Percentiles rank a stretch among this genome's conserved stretches.
phyloP scores from a whole-genome alignment of 1,140 invertebrate species.

The Parasteatoda tepidariorum region DNA sequence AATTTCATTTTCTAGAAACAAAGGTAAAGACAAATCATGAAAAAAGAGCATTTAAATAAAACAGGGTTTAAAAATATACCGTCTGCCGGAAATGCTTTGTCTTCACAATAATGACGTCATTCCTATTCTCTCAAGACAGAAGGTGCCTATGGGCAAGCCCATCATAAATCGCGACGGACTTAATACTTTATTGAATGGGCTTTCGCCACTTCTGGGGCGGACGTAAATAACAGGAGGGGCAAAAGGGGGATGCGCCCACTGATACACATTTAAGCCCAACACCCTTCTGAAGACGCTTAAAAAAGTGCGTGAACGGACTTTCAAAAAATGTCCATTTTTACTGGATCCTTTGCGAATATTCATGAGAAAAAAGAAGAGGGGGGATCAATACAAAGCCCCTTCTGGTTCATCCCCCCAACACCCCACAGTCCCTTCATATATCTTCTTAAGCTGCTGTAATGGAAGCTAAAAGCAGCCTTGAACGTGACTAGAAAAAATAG shows the following conservation, averaged over 20 bases:
- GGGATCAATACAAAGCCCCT: constrained; percentile 50
- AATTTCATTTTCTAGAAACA: too few relatives aligned
- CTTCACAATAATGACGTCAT: constrained; percentile 27
- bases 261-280: constrained; percentile 52
- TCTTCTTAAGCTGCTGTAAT: constrained; percentile 60
- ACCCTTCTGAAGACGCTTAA: constrained; percentile 39
- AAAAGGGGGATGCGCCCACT: neutral
- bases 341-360: constrained; percentile 45
- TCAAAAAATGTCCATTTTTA: constrained; percentile 34
- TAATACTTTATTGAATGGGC: constrained; percentile 51
- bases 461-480: constrained; percentile 45
- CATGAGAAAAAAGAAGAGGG: constrained; percentile 37
- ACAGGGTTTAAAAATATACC: too few relatives aligned
- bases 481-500: constrained; percentile 53
- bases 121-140: constrained; percentile 7
- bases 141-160: neutral
- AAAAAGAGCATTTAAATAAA: too few relatives aligned
- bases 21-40: too few relatives aligned
- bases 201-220: constrained; percentile 1
- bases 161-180: constrained; percentile 36
- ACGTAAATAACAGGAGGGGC: constrained; percentile 30
- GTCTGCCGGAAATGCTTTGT: constrained; percentile 45
- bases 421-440: constrained; percentile 38
- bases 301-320: constrained; percentile 45
- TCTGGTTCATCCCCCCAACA: constrained; percentile 17